A percentile compares a stretch with the other conserved stretches of the same genome.
Evolutionary conservation across 2,888 invertebrate genomes (phyloP).

Genomic region (Leptopilina drosophilae): DNA sequence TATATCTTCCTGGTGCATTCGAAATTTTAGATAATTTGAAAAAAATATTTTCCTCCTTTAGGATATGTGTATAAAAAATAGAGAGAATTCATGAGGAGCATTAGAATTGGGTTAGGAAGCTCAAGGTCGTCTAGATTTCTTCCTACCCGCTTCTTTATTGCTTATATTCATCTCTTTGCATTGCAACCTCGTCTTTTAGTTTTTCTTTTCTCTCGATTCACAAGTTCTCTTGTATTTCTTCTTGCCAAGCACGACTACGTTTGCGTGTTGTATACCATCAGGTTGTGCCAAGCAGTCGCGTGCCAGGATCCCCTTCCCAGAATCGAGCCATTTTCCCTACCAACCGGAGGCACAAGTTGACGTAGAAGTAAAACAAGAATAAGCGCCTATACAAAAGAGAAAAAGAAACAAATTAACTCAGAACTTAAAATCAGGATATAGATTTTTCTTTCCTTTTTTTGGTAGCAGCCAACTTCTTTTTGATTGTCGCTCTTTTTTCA

Average conservation of each 20-base stretch:
- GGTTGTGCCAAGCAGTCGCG: conserved; percentile 25
- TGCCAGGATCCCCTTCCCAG: conserved; percentile 35
- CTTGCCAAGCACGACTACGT: conserved; percentile 23
- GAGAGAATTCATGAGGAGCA: too few relatives aligned
- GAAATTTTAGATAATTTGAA: too few relatives aligned
- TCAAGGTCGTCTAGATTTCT: conserved; percentile 58
- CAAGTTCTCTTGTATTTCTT: conserved; percentile 16
- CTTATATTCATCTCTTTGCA: conserved; percentile 55
- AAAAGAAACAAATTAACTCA: background rate
- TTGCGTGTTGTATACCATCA: conserved; percentile 24
- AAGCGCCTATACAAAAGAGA: too few relatives aligned
- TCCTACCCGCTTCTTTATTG: conserved; percentile 40
- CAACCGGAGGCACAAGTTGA: background rate
- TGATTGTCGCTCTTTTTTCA: conserved; percentile 21
- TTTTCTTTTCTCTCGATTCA: conserved; percentile 44
- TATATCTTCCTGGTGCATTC: background rate
- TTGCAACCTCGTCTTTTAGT: conserved; percentile 49
- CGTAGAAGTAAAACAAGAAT: background rate
- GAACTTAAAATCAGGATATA: conserved; percentile 3
- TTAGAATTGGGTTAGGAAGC: conserved; percentile 67
- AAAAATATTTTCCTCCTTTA: too few relatives aligned
- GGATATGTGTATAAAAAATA: too few relatives aligned
- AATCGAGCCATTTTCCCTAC: conserved; percentile 9
- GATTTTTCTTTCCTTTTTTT: background rate
- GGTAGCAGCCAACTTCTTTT: background rate